Evolutionary conservation across 2,888 invertebrate genomes (phyloP).

Genomic region (Brenthis ino): DNA sequence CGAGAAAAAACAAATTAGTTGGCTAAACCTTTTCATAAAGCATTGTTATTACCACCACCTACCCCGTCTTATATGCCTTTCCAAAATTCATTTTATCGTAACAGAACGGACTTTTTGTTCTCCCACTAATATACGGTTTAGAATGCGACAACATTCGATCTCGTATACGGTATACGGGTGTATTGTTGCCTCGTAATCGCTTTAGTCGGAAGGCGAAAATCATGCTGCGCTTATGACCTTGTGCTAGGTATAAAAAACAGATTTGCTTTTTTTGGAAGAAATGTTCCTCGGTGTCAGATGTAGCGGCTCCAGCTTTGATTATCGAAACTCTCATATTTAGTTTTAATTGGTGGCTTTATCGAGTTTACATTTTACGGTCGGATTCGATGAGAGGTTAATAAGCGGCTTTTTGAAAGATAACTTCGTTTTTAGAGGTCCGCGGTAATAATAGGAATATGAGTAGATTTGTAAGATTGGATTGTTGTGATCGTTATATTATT

Average conservation of each 20-base stretch:
- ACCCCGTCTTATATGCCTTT: slow-evolving; percentile 63
- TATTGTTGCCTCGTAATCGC: slow-evolving; percentile 57
- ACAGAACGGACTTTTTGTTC: slow-evolving; percentile 49
- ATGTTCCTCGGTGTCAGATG: slow-evolving; percentile 78
- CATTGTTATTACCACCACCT: slow-evolving; percentile 81
- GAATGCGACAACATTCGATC: slow-evolving; percentile 46
- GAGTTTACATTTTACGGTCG: slow-evolving; percentile 83
- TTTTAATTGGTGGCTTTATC: slow-evolving; percentile 83
- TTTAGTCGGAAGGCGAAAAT: slow-evolving; percentile 76
- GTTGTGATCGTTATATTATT: slow-evolving; percentile 43
- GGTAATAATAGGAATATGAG: slow-evolving; percentile 69
- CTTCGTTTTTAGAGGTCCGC: slow-evolving; percentile 75
- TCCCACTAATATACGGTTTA: slow-evolving; percentile 56
- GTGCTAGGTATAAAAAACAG: slow-evolving; percentile 71
- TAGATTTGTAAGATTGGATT: slow-evolving; percentile 43
- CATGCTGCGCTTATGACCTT: slow-evolving; percentile 78
- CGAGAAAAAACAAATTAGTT: slow-evolving; percentile 82
- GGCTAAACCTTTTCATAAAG: slow-evolving; percentile 82
- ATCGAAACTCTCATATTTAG: slow-evolving; percentile 81
- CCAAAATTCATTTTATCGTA: slow-evolving; percentile 52
- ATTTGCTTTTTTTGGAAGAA: slow-evolving; percentile 71
- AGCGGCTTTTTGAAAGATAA: slow-evolving; percentile 81
- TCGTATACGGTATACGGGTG: slow-evolving; percentile 40
- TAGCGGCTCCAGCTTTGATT: slow-evolving; percentile 81
- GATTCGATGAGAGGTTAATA: slow-evolving; percentile 82